Base-by-base conservation (phyloP, 2,888 invertebrate species). In the Ectemnius continuus region DNA sequence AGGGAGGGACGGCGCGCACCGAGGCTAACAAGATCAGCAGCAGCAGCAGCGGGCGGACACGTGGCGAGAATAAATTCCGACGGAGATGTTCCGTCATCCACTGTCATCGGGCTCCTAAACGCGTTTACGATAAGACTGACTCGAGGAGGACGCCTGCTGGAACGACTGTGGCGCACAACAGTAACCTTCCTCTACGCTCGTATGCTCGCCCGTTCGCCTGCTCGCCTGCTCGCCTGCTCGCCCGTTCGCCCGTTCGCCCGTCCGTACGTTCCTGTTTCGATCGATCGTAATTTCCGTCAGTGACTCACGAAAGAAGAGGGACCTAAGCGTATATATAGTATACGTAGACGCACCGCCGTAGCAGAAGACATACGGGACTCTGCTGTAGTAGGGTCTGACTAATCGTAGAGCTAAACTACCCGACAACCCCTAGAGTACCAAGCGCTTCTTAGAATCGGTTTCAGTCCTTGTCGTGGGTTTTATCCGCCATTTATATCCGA, bases 241-340 rank as follows among this genome's bases (percentile, higher is more conserved):
- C 67, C 73, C 72, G 67, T 57, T 36, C 8, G n/a, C n/a, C 76
- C 74, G 74, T 60, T 68, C 62, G 73, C 67, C 71, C 72, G 67
- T 57, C 18, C 61, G 67, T 64, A 69, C 75, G 76, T 70, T 75
- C 67, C 62, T 74, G 70, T 73, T 36, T 73, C 86, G 86, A 88
- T 89, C 88, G 88, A 89, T 89, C 86, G 88, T 84, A 86, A 88
- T 89, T 87, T 89, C 87, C 85, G 83, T 84, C 81, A 79, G 85
- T 87, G 86, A 84, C 77, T 84, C 83, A 84, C 81, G 79, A 80
- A 79, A 84, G 78, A 78, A 79, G 79, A 81, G 78, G 75, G 73
- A 75, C 61, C 46, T 14, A 47, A 46, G 52, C 65, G 64, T 62
- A 20, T 61, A 23, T 28, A 36, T 63, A 59, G 23, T 26, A 60